Evolutionary conservation across 2,888 invertebrate species (phyloP), one percentile per base, ranked within the genome.

Genomic region (Leptinotarsa haldemani): DNA sequence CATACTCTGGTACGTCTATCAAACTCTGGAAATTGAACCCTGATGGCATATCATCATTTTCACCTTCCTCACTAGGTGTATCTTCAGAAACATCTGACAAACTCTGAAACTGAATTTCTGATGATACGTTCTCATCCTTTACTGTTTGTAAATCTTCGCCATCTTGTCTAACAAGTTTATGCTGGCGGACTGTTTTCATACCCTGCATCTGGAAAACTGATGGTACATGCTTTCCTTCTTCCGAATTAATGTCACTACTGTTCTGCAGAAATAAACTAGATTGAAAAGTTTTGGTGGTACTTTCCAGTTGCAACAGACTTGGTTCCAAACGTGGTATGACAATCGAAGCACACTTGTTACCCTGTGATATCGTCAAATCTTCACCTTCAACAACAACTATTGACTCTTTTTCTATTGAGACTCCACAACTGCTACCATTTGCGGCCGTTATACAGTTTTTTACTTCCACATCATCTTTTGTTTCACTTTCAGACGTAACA

Each of bases 1-100:
- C 74, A 69, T 73, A 76, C 20, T 77, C 78, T 16, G 78, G 78
- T 52, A 71, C 71, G 56, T 78, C 78, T 53, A 77, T 73, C 16
- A 77, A 67, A 68, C 75, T 75, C 58, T 53, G 63, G 7, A 58
- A 61, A 30, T 20, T n/a, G 40, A 61, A 64, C 3, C 64, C 66
- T 52, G 66, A 53, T 47, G 71, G 69, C 4, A 61, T 22, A 12
- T 18, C 52, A 7, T 61, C 58, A 9, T 40, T 40, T 40, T 40
- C 63, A 40, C 70, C 70, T 20, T 50, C 69, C n/a, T 30, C 64
- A 16, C 2, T 58, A 63, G 52, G 48, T 3, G 9, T 58, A 47
- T 69, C 56, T n/a, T 50, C 20, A 40, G 9, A 30, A 40, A 15
- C 12, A 16, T 46, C 15, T 18, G 20, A 4, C 1, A 63, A 16